Evolutionary conservation across 35 echinoderm and acorn worm genomes (phyloP).

Genomic region (Diadema setosum): DNA sequence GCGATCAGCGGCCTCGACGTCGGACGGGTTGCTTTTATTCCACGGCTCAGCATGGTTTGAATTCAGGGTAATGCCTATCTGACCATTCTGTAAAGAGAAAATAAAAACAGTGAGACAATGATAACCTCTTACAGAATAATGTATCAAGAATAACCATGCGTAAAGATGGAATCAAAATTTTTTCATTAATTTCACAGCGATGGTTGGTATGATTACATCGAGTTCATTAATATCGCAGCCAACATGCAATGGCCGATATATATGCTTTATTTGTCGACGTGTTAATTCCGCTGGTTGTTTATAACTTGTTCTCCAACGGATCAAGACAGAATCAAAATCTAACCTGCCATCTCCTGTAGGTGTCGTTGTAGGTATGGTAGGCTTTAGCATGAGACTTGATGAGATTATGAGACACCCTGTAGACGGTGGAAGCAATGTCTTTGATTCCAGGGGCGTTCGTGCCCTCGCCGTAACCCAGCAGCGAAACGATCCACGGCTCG

Average conservation of each 20-base stretch:
- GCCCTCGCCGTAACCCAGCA: constrained; percentile 28
- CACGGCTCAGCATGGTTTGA: constrained; percentile 44
- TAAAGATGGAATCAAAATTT: too few relatives aligned
- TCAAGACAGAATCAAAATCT: too few relatives aligned
- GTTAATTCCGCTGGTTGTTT: too few relatives aligned
- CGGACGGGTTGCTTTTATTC: not conserved
- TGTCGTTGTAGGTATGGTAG: constrained; percentile 52
- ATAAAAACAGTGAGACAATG: not conserved
- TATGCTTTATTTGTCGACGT: too few relatives aligned
- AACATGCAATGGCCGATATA: too few relatives aligned
- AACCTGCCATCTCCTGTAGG: constrained; percentile 22
- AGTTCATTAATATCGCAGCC: too few relatives aligned
- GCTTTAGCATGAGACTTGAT: constrained; percentile 61
- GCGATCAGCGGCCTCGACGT: constrained; percentile 70
- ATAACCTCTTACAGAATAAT: too few relatives aligned
- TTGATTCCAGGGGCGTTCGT: constrained; percentile 44
- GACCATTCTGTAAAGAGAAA: not conserved
- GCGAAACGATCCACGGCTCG: constrained; percentile 60
- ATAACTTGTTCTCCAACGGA: too few relatives aligned
- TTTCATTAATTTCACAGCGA: too few relatives aligned
- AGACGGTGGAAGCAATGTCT: constrained; percentile 10
- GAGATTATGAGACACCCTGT: constrained; percentile 38
- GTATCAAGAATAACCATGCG: too few relatives aligned
- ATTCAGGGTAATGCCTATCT: constrained; percentile 61
- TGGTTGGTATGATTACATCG: too few relatives aligned